A percentile compares a stretch with the other conserved stretches of the same genome.
Conservation (phyloP, 2,797 vertebrate species). For the Microcaecilia unicolor region DNA sequence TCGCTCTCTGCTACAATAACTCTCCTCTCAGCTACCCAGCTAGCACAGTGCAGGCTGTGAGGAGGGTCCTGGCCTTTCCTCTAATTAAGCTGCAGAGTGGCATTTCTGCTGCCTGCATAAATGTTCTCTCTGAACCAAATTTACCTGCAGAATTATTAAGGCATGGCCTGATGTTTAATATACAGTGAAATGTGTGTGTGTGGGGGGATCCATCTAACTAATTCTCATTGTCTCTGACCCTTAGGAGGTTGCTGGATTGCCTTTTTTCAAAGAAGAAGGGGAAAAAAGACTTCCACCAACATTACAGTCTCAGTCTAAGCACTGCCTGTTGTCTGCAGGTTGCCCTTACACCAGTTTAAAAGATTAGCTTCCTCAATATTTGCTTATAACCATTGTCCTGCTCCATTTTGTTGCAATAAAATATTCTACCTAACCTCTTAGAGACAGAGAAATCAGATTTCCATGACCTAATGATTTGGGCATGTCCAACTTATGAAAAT, state of each 20-base stretch:
- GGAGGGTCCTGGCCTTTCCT: background rate
- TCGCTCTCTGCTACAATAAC: background rate
- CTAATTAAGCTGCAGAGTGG: background rate
- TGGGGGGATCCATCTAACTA: background rate
- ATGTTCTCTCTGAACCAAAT: background rate
- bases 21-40: background rate
- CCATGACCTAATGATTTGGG: too few relatives aligned
- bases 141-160: background rate
- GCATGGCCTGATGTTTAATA: background rate
- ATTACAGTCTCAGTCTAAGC: too few relatives aligned
- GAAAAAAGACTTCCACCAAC: too few relatives aligned
- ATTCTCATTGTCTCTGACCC: slow-evolving; percentile 1
- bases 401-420: too few relatives aligned
- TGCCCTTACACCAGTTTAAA: too few relatives aligned
- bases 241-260: background rate
- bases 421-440: too few relatives aligned
- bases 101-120: background rate
- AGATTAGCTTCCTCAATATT: too few relatives aligned
- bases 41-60: background rate
- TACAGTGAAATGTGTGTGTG: background rate
- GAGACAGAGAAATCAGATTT: too few relatives aligned
- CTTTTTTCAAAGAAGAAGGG: background rate
- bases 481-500: too few relatives aligned
- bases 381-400: too few relatives aligned
- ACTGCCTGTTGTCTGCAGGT: too few relatives aligned